These are phyloP conservation scores for Leucopternis melanops DNA, from an alignment of 2,113 vertebrate genomes.

Conservation along the genomic window DNA sequence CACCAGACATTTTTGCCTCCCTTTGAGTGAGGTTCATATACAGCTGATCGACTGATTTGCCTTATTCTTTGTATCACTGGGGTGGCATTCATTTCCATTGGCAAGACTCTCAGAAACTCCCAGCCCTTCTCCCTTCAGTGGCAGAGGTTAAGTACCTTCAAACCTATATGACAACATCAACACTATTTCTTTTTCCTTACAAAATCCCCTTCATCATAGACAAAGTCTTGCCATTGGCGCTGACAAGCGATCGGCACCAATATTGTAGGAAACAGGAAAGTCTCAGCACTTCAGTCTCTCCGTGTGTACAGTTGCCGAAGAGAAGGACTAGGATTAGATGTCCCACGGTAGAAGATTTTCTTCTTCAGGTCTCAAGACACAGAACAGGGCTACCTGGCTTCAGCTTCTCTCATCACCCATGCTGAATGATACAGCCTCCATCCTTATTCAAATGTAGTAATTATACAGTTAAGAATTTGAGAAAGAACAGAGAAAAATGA, in stretches of 20 bases:
- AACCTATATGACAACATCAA: background rate
- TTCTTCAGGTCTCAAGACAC: background rate
- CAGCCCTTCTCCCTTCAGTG: background rate
- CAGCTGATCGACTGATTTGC: rapidly evolving
- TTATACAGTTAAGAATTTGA: background rate
- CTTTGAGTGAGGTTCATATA: background rate
- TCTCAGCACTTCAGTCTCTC: background rate
- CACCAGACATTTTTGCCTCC: rapidly evolving
- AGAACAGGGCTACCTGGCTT: background rate
- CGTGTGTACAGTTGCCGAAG: background rate
- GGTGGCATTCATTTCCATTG: background rate
- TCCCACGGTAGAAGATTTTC: background rate
- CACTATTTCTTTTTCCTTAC: background rate
- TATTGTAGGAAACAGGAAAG: background rate
- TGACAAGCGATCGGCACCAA: background rate
- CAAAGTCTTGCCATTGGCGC: background rate
- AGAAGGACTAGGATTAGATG: background rate
- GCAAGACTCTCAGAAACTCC: background rate
- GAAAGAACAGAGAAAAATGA: background rate
- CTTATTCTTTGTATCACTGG: background rate
- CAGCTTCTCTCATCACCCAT: background rate
- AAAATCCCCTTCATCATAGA: background rate
- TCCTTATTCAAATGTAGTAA: background rate
- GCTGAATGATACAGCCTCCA: background rate
- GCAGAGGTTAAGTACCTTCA: background rate